These are phyloP conservation scores for Halictus rubicundus DNA, from an alignment of 1,140 invertebrate genomes.

Conservation along the genomic window DNA sequence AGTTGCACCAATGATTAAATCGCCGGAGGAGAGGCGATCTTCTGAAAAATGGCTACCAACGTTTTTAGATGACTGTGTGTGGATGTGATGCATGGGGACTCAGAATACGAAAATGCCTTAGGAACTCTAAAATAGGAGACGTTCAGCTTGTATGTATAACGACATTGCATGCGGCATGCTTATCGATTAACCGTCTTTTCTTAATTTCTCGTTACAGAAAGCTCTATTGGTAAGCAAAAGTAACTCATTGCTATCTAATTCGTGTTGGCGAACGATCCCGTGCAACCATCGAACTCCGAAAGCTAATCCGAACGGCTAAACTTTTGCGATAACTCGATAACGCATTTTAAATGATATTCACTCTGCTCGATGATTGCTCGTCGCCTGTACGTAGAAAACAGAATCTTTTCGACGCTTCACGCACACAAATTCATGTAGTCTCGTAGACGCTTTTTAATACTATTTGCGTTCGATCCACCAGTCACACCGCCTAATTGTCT, in stretches of 20 bases:
- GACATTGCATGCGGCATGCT: conserved; percentile 76
- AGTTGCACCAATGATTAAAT: conserved; percentile 3
- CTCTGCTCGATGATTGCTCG: conserved; percentile 27
- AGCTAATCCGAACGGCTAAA: neutral
- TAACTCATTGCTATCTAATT: conserved; percentile 18
- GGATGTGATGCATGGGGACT: conserved; percentile 79
- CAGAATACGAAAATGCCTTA: conserved; percentile 78
- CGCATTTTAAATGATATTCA: neutral
- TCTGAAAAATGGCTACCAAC: conserved; percentile 70
- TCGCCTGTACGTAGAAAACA: neutral
- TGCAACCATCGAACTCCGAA: conserved; percentile 18
- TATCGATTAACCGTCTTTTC: conserved; percentile 67
- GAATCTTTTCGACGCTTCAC: neutral
- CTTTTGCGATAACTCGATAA: too few species aligned
- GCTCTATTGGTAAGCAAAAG: conserved; percentile 76
- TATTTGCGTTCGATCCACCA: neutral
- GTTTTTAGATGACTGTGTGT: conserved; percentile 79
- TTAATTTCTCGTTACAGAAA: conserved; percentile 71
- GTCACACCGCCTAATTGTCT: neutral
- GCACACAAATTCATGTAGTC: neutral
- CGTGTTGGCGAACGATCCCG: neutral
- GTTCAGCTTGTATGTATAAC: conserved; percentile 79
- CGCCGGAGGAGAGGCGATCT: conserved; percentile 24
- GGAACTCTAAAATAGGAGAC: conserved; percentile 79
- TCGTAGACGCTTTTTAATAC: neutral